These are phyloP conservation scores for Semotilus atromaculatus DNA, from an alignment of 2,797 vertebrate species.

Conservation along the genomic window DNA sequence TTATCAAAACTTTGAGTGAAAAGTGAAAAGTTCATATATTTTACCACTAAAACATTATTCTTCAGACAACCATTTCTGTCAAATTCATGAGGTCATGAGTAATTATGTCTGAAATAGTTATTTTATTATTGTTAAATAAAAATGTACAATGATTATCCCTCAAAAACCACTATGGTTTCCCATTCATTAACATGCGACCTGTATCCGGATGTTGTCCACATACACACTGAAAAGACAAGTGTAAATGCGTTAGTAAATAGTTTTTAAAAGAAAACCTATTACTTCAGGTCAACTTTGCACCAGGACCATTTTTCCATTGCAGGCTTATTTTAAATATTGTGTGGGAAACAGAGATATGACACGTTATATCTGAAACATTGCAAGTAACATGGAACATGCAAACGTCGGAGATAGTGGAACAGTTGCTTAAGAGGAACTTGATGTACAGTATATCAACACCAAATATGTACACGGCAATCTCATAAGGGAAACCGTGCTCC, in stretches of 20 bases:
- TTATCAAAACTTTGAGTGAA: neutral
- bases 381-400: neutral
- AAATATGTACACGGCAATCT: neutral
- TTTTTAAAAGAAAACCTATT: neutral
- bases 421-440: neutral
- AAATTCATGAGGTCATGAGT: neutral
- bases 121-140: neutral
- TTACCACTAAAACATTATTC: neutral
- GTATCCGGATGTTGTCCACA: too few species aligned
- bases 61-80: neutral
- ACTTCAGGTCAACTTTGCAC: too few species aligned
- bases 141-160: neutral
- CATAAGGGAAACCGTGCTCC: neutral
- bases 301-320: too few species aligned
- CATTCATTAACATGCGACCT: neutral
- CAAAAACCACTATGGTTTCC: neutral
- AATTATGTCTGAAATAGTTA: neutral
- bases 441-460: neutral
- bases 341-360: neutral
- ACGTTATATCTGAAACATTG: neutral
- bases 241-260: too few species aligned
- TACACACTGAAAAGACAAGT: too few species aligned
- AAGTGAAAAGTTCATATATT: neutral
- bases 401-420: neutral
- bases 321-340: neutral